Conservation (phyloP, 1,140 invertebrate species). For the Acromyrmex echinatior region DNA sequence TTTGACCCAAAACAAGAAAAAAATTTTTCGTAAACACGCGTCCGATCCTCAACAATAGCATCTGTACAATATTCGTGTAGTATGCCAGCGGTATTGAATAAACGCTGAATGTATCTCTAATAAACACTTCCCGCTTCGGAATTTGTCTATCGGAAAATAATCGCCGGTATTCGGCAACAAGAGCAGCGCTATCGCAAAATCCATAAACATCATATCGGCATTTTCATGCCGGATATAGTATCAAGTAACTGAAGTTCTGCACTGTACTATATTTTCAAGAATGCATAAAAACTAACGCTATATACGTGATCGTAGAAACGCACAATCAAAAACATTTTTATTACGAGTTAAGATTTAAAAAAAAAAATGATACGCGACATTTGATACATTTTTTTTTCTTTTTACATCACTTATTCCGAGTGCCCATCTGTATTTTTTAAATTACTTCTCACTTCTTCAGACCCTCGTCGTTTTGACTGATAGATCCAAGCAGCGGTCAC, state of each 20-base stretch:
- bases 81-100: constrained; percentile 46
- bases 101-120: constrained; percentile 60
- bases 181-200: constrained; percentile 56
- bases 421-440: constrained; percentile 1
- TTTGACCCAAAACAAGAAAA: constrained; percentile 22
- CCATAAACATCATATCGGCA: constrained; percentile 60
- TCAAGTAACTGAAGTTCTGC: constrained; percentile 42
- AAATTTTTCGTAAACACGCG: constrained; percentile 31
- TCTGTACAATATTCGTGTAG: constrained; percentile 21
- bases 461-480: constrained; percentile 80
- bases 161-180: constrained; percentile 60
- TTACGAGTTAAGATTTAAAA: background rate
- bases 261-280: constrained; percentile 18
- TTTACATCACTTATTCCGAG: background rate
- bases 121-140: constrained; percentile 58
- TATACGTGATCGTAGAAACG: background rate
- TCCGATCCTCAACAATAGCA: constrained; percentile 24
- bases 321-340: background rate
- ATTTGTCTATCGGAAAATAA: constrained; percentile 66
- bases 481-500: constrained; percentile 81
- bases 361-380: constrained; percentile 8
- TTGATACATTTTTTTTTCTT: background rate
- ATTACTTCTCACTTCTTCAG: constrained; percentile 30
- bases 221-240: constrained; percentile 41
- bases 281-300: background rate